These are phyloP conservation scores for Coregonus suidteri DNA, from an alignment of 2,797 vertebrate species.

Conservation along the genomic window DNA sequence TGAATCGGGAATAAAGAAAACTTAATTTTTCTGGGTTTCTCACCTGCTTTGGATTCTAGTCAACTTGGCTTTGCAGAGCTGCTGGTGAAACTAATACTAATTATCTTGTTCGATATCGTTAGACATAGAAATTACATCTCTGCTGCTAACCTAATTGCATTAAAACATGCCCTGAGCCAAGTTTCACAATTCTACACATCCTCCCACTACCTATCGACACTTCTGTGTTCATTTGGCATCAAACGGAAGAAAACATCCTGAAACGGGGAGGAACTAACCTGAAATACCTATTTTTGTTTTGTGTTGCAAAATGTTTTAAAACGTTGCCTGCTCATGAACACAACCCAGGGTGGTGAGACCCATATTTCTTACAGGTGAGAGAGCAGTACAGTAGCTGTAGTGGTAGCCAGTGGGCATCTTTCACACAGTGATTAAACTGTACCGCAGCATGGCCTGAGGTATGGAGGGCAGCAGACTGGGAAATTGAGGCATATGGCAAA, in stretches of 20 bases:
- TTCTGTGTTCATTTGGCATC: neutral
- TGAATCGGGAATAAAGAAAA: too few relatives aligned
- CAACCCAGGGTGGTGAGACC: conserved; percentile 19
- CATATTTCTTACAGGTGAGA: conserved; percentile 18
- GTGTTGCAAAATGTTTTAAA: too few relatives aligned
- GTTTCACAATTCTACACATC: conserved; percentile 38
- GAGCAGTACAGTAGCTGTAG: neutral
- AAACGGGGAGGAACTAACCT: neutral
- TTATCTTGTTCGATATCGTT: conserved; percentile 30
- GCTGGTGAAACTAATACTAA: conserved; percentile 38
- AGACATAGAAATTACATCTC: conserved; percentile 46
- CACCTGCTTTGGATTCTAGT: conserved; percentile 21
- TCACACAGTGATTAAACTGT: conserved; percentile 1
- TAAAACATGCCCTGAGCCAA: conserved; percentile 44
- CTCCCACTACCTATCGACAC: conserved; percentile 40
- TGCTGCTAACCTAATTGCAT: conserved; percentile 53
- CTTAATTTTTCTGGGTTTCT: too few relatives aligned
- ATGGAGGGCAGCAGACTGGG: conserved; percentile 47
- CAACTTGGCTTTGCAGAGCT: conserved; percentile 27
- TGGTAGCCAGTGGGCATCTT: neutral
- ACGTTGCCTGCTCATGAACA: too few relatives aligned
- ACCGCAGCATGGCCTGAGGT: conserved; percentile 20
- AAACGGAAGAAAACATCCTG: neutral
- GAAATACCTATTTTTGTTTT: neutral
- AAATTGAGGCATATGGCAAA: conserved; percentile 59